Percentiles rank a stretch among this genome's conserved stretches.
Evolutionary conservation across 2,888 invertebrate genomes (phyloP).

Genomic region (Nomada hirtipes): DNA sequence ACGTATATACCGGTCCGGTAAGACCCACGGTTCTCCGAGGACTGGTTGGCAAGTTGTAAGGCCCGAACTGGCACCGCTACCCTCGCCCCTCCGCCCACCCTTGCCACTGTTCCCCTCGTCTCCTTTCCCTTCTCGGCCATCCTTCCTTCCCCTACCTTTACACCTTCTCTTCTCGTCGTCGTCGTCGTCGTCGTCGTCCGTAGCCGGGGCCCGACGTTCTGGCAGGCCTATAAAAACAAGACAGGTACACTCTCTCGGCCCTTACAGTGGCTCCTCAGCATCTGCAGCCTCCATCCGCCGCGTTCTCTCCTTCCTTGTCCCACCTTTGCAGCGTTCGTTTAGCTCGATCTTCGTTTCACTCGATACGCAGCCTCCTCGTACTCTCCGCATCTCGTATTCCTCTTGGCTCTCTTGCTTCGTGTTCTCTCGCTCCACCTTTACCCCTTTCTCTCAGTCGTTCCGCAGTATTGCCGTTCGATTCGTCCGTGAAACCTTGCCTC

Average conservation of each 20-base stretch:
- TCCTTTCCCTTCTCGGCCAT: conserved; percentile 61
- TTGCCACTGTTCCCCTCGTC: conserved; percentile 64
- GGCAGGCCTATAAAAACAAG: conserved; percentile 84
- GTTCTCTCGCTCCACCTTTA: conserved; percentile 4
- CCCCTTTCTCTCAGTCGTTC: conserved; percentile 45
- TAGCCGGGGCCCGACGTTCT: conserved; percentile 80
- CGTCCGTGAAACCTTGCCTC: conserved; percentile 70
- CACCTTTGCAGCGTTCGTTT: conserved; percentile 55
- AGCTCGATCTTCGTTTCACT: conserved; percentile 41
- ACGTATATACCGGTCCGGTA: conserved; percentile 67
- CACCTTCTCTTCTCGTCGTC: conserved; percentile 65
- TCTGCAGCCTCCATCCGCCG: conserved; percentile 78
- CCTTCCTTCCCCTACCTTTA: conserved; percentile 67
- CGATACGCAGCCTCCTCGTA: conserved; percentile 18
- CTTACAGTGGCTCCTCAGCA: conserved; percentile 83
- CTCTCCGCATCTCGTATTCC: not conserved
- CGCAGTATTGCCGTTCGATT: conserved; percentile 69
- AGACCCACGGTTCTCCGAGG: conserved; percentile 80
- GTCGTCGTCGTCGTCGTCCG: conserved; percentile 65
- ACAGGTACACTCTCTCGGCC: conserved; percentile 84
- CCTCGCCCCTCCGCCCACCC: conserved; percentile 71
- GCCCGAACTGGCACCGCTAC: conserved; percentile 79
- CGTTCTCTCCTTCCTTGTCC: conserved; percentile 72
- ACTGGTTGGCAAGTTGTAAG: conserved; percentile 78
- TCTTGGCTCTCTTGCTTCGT: conserved; percentile 1